These are phyloP conservation scores for Drosophila truncata DNA, from an alignment of 1,140 invertebrate genomes.

Conservation along the genomic window DNA sequence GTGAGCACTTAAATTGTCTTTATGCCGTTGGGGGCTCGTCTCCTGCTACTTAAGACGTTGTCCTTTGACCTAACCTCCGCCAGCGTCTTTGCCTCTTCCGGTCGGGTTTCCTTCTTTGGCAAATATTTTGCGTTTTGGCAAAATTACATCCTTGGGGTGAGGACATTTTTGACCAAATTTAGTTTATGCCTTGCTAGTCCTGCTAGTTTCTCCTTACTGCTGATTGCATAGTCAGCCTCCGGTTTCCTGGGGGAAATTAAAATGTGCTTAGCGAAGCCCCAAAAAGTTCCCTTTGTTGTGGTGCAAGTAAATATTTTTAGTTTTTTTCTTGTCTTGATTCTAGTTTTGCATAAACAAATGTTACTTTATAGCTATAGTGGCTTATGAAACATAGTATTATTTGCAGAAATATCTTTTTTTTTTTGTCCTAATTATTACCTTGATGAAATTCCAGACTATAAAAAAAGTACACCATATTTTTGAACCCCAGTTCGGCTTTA, in stretches of 20 bases:
- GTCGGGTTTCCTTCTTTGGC: constrained; percentile 34
- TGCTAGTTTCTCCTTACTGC: constrained; percentile 35
- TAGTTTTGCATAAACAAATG: neutral
- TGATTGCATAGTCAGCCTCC: constrained; percentile 55
- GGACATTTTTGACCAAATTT: constrained; percentile 60
- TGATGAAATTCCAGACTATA: neutral
- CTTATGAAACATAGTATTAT: neutral
- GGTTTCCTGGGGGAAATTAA: constrained; percentile 76
- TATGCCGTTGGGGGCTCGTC: constrained; percentile 60
- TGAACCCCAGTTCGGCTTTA: neutral
- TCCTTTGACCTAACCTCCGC: constrained; percentile 55
- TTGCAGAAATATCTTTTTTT: neutral
- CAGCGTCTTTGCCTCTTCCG: constrained; percentile 12
- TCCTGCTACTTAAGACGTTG: constrained; percentile 57
- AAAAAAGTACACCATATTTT: neutral
- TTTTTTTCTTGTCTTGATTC: neutral
- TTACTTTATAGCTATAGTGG: neutral
- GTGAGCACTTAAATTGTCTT: constrained; percentile 73
- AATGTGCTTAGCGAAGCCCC: constrained; percentile 63
- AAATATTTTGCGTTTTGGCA: constrained; percentile 70
- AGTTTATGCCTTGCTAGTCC: constrained; percentile 49
- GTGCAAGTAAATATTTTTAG: neutral
- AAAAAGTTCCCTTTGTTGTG: constrained; percentile 9
- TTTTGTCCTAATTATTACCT: neutral
- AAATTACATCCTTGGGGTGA: constrained; percentile 73